Conservation (phyloP, 2,113 vertebrate species). For the Zosterops borbonicus region DNA sequence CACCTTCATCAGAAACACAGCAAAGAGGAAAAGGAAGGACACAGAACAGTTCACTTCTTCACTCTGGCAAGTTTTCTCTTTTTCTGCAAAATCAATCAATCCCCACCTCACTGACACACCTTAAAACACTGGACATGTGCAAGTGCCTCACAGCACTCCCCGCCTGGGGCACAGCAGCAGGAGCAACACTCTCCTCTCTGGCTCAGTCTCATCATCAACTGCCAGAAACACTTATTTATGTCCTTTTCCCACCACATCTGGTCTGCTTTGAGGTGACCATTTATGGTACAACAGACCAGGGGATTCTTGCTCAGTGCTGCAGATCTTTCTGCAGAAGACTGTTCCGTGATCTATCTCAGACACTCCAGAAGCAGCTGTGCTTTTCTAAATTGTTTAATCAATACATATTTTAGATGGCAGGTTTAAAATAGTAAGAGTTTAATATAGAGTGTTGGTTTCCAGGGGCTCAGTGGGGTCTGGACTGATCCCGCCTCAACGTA, state of each 20-base stretch:
- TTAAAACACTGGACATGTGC: background rate
- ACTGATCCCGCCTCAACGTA: background rate
- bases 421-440: background rate
- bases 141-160: background rate
- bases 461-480: background rate
- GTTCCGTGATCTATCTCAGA: background rate
- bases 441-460: background rate
- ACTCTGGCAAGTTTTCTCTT: background rate
- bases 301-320: background rate
- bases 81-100: background rate
- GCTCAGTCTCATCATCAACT: background rate
- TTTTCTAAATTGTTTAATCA: background rate
- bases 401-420: background rate
- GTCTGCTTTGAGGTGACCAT: background rate
- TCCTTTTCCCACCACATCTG: background rate
- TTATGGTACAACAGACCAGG: background rate
- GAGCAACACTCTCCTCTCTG: background rate
- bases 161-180: background rate
- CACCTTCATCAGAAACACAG: background rate
- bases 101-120: background rate
- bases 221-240: accelerated
- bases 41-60: background rate
- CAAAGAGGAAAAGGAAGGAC: background rate
- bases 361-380: background rate
- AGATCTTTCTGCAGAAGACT: background rate